Evolutionary conservation across 2,888 invertebrate genomes (phyloP), one percentile per base, ranked within the genome.

Genomic region (Panzeria rudis): DNA sequence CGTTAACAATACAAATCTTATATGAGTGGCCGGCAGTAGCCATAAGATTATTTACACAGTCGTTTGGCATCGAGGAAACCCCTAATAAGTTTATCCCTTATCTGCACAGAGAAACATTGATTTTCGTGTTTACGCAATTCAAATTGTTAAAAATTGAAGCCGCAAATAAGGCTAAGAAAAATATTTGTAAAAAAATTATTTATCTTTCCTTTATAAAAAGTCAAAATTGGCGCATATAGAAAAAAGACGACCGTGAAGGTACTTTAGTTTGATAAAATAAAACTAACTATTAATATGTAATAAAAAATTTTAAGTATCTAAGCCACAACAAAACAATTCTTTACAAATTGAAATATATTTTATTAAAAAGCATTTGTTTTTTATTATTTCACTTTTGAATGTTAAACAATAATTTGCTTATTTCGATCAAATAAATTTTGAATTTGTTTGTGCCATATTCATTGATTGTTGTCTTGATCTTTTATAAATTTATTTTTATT

Each of bases 381-480:
- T 29, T 35, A 59, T 56, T 25, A 23, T 66, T 59, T 9, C 29
- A 11, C 15, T 77, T 47, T 17, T 47, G n/a, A 56, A 23, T 38
- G 50, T 69, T 56, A 17, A 64, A 47, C 56, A 64, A 75, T 69
- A 62, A 50, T 75, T 75, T 64, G 56, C 32, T 69, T 41, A 84
- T 52, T 29, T 50, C 41, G 52, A 64, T 56, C 8, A 47, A 17
- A 61, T 54, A 76, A 73, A 81, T 44, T 20, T 13, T 23, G 23
- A 64, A 56, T 59, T 76, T 71, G 23, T 84, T 75, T 64, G 32
- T 73, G 61, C 38, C 56, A 62, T 32, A 80, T 85, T 85, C 50
- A 85, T 82, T 78, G 61, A 80, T 80, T 61, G 56, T 56, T 72
- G 64, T 64, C 78, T 79, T 81, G 73, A 82, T 82, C 61, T 85